Base-by-base conservation (phyloP, 2,888 invertebrate genomes). In the Ormyrus rosae region DNA sequence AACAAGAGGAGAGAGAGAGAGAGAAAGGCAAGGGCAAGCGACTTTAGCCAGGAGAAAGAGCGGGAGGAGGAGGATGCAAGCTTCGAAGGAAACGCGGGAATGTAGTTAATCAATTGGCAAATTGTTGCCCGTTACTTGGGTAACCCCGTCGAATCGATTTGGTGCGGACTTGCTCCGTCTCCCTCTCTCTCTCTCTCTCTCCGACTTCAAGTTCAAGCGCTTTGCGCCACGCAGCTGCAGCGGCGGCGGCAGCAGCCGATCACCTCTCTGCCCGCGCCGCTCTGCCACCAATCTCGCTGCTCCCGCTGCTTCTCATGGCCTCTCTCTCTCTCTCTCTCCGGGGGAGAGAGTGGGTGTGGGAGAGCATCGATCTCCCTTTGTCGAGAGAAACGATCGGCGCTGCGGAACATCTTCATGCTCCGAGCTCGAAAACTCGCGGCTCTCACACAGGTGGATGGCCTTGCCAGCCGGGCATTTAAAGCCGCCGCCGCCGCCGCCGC, bases 101-200 rank as follows among this genome's bases (percentile, higher is more conserved):
- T 80, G 65, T 84, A 84, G 84, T 83, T 86, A 86, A 88, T 88
- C 86, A 87, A 88, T 88, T 85, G 87, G 86, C 85, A 85, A 86
- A 88, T 87, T 86, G 85, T 83, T 84, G 83, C 81, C 88, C 88
- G 88, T 88, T 87, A 87, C 83, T 85, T 82, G 81, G 56, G 77
- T 83, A 83, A 83, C 82, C 83, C 83, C 80, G 68, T 82, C 84
- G 83, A 86, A 86, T 87, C 86, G 85, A 86, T 87, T 85, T 81
- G 82, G 80, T 70, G 78, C 78, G 82, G 83, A 71, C 64, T 70
- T 55, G 13, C 60, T 56, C 65, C 78, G 81, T 84, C 83, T 78
- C 79, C 80, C 69, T 82, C 82, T 63, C 45, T 51, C 70, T 55
- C 70, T 70, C 48, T 7, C n/a, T n/a, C 7, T 11, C 48, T 19